Evolutionary conservation across 2,113 vertebrate genomes (phyloP).

Genomic region (Daboia siamensis): DNA sequence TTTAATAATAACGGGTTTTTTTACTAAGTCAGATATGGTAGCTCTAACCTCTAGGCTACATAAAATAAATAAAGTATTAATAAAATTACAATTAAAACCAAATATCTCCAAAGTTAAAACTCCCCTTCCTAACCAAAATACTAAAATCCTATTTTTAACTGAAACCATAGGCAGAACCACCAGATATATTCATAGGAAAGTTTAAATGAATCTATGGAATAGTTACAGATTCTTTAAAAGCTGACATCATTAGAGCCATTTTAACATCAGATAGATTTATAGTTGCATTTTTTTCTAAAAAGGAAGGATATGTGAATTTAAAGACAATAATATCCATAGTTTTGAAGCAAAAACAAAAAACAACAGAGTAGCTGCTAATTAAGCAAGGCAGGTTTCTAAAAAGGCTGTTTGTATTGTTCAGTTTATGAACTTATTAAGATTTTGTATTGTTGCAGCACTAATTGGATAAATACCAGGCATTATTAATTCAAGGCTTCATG

Average conservation of each 20-base stretch:
- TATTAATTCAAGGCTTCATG: not conserved
- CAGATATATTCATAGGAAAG: not conserved
- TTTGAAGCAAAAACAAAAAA: constrained; percentile 6
- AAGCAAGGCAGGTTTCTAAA: not conserved
- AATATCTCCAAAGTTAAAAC: not conserved
- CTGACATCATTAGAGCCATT: not conserved
- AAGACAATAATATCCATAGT: not conserved
- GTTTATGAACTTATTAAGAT: not conserved
- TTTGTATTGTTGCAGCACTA: not conserved
- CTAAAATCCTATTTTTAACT: not conserved
- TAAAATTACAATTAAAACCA: not conserved
- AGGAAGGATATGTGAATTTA: not conserved
- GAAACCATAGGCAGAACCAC: not conserved
- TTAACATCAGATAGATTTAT: not conserved
- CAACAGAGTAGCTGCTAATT: not conserved
- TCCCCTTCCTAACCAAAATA: not conserved
- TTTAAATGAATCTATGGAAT: not conserved
- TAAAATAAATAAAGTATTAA: not conserved
- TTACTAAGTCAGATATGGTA: not conserved
- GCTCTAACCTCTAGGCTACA: not conserved
- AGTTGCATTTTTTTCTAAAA: not conserved
- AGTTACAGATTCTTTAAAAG: not conserved
- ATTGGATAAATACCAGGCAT: not conserved
- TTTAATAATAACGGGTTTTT: not conserved
- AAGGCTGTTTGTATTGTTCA: not conserved